Percentiles rank a stretch among this genome's conserved stretches.
Evolutionary conservation across 1,140 invertebrate species (phyloP).

Genomic region (Camponotus vicinus): DNA sequence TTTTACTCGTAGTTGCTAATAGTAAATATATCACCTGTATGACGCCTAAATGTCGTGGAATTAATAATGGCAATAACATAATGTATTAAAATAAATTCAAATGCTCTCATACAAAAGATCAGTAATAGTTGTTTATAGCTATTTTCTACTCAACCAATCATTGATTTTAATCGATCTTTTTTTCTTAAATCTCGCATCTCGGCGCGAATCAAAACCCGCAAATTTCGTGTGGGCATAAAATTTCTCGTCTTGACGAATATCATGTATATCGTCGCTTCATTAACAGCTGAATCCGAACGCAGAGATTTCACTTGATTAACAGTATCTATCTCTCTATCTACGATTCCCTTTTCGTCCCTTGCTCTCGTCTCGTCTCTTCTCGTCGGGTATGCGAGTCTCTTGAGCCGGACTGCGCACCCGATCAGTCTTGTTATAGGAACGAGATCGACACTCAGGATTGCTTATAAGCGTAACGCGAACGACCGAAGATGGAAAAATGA

Average conservation of each 20-base stretch:
- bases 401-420: constrained; percentile 43
- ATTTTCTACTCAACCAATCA: background rate
- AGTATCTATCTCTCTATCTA: constrained; percentile 19
- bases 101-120: background rate
- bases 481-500: constrained; percentile 70
- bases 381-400: constrained; percentile 28
- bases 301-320: constrained; percentile 69
- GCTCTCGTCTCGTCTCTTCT: constrained; percentile 35
- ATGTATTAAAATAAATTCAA: background rate
- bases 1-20: background rate
- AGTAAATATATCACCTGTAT: background rate
- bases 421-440: constrained; percentile 69
- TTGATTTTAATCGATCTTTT: background rate
- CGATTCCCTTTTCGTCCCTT: constrained; percentile 23
- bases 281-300: constrained; percentile 65
- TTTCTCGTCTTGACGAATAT: constrained; percentile 52
- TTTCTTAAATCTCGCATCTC: background rate
- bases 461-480: constrained; percentile 68
- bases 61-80: background rate
- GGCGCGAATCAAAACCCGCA: background rate
- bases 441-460: constrained; percentile 59
- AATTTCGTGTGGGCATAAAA: constrained; percentile 51
- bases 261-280: constrained; percentile 62
- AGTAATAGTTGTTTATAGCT: background rate
- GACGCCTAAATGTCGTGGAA: background rate